These are phyloP conservation scores for Danionella dracula DNA, from an alignment of 2,797 vertebrate species.

Conservation along the genomic window DNA sequence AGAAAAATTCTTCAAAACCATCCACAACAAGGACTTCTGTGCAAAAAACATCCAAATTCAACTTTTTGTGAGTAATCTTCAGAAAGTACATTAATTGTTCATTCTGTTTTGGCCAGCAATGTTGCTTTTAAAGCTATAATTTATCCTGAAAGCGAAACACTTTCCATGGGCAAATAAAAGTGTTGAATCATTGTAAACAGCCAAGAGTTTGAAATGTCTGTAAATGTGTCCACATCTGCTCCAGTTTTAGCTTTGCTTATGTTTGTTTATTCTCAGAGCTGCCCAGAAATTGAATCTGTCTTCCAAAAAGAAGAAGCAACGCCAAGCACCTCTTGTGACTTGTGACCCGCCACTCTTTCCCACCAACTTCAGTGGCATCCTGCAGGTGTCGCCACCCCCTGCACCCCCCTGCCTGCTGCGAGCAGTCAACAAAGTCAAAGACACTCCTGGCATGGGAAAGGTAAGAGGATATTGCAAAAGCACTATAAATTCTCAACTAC, in stretches of 20 bases:
- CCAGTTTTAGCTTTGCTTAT: not conserved
- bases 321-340: slow-evolving; percentile 63
- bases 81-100: not conserved
- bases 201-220: not conserved
- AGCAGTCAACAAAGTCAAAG: slow-evolving; percentile 93
- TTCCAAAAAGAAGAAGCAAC: slow-evolving; percentile 94
- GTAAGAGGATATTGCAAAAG: slow-evolving; percentile 56
- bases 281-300: slow-evolving; percentile 95
- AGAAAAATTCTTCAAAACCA: no score
- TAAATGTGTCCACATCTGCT: not conserved
- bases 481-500: no score
- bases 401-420: slow-evolving; percentile 92
- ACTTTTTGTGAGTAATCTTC: no score
- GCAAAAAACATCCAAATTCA: no score
- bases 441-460: slow-evolving; percentile 94
- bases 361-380: slow-evolving; percentile 87
- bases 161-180: not conserved
- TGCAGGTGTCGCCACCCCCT: slow-evolving; percentile 83
- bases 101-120: not conserved
- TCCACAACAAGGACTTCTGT: no score
- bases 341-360: slow-evolving; percentile 84
- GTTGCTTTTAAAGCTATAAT: not conserved
- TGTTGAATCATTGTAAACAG: not conserved
- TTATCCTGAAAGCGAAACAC: not conserved
- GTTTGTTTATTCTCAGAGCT: slow-evolving; percentile 70